Base-by-base conservation (phyloP, 2,888 invertebrate species). In the Tridacna gigas region DNA sequence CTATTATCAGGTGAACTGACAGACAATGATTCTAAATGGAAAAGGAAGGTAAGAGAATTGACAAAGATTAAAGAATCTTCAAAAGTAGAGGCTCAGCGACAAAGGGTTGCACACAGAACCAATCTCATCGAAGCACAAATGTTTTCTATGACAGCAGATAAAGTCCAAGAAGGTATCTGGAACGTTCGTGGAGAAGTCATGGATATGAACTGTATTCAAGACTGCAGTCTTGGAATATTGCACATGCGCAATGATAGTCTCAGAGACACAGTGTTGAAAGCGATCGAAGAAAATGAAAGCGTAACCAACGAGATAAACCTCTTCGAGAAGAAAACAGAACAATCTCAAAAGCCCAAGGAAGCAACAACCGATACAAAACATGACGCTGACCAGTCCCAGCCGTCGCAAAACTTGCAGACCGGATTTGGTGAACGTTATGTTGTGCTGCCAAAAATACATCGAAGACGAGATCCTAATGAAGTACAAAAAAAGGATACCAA, bases 401-500 rank as follows among this genome's bases (percentile, higher is more conserved):
- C n/a, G 2, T 22, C 2, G 22, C 12, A 63, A n/a, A 20, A 22
- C 63, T 18, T 56, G 63, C 20, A 25, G 63, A 63, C 20, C 63
- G 63, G 63, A 22, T 22, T 5, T n/a, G 18, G 20, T 25, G 63
- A 63, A n/a, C 20, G 25, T 13, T 63, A 25, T 63, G 25, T 63
- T 63, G 63, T 63, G 3, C 63, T n/a, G 12, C 63, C 63, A 63
- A n/a, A 63, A 22, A 63, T 63, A 63, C 63, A 63, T 63, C 63
- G 63, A 25, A 18, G 63, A n/a, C 20, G 22, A 4, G 22, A 63
- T 25, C 13, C 22, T 13, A 25, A 22, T 22, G 63, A 63, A 15
- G 20, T 9, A 20, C 15, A 20, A 9, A 56, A 56, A 15, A 56
- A 56, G 15, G 56, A 15, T 20, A 3, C 56, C 18, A 20, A 15